These are phyloP conservation scores for Noctuana brunneofusca DNA, from an alignment of 2,888 invertebrate genomes.

Conservation along the genomic window DNA sequence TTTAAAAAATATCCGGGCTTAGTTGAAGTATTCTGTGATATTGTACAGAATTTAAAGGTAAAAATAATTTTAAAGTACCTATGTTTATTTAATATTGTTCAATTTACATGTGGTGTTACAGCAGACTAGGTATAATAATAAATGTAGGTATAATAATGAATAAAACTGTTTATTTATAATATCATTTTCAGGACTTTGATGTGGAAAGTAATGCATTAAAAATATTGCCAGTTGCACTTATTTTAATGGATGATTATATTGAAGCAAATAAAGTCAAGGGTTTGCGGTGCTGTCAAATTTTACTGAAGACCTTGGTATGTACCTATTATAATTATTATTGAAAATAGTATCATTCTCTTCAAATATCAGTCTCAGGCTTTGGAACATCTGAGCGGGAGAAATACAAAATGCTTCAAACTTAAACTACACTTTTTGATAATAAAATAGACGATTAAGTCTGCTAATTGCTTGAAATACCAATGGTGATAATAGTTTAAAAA, in stretches of 20 bases:
- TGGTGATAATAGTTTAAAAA: too few species aligned
- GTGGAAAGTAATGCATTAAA: conserved; percentile 52
- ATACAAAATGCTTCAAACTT: too few species aligned
- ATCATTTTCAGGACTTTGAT: conserved; percentile 57
- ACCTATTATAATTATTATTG: too few species aligned
- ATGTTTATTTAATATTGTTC: too few species aligned
- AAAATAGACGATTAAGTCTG: too few species aligned
- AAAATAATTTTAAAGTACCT: neutral
- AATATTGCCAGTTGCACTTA: conserved; percentile 59
- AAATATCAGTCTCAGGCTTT: too few species aligned
- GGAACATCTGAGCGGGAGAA: too few species aligned
- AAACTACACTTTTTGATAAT: too few species aligned
- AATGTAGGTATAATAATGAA: neutral
- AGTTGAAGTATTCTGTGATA: conserved; percentile 59
- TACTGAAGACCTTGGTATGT: conserved; percentile 64
- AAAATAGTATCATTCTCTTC: too few species aligned
- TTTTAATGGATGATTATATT: conserved; percentile 66
- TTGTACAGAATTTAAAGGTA: conserved; percentile 58
- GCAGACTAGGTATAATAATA: too few species aligned
- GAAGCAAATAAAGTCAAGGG: conserved; percentile 62
- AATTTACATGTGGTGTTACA: too few species aligned
- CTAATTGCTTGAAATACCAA: too few species aligned
- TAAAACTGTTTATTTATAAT: neutral
- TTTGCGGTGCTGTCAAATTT: conserved; percentile 53
- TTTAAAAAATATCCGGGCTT: conserved; percentile 67